These are phyloP conservation scores for Eilema depressum DNA, from an alignment of 2,888 invertebrate genomes.

Conservation along the genomic window DNA sequence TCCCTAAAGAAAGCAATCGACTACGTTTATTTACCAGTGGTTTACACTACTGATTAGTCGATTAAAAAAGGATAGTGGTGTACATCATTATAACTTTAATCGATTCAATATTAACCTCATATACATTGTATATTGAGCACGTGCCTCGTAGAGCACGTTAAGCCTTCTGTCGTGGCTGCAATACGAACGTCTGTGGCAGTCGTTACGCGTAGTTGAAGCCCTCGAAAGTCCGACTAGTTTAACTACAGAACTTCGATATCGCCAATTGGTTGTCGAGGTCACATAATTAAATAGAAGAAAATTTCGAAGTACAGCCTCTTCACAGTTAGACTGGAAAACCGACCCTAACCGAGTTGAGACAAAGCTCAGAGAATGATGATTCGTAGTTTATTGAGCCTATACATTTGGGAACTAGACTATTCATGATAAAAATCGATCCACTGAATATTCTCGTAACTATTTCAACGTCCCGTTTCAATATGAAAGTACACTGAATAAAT, in stretches of 20 bases:
- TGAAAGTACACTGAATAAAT: slow-evolving; percentile 48
- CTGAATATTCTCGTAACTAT: slow-evolving; percentile 28
- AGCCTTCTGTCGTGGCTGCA: too few relatives aligned
- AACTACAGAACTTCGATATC: too few relatives aligned
- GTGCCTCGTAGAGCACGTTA: too few relatives aligned
- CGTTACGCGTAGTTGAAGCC: too few relatives aligned
- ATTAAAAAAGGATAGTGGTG: neutral
- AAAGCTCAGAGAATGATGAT: too few relatives aligned
- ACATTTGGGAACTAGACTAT: slow-evolving; percentile 32
- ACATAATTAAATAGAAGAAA: too few relatives aligned
- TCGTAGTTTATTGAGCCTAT: slow-evolving; percentile 1
- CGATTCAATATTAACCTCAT: neutral
- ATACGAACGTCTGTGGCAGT: too few relatives aligned
- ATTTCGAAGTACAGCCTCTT: too few relatives aligned
- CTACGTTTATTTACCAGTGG: slow-evolving; percentile 49
- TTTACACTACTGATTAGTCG: slow-evolving; percentile 55
- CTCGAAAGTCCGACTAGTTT: too few relatives aligned
- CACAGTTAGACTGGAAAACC: too few relatives aligned
- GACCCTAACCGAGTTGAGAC: too few relatives aligned
- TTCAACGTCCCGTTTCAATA: slow-evolving; percentile 31
- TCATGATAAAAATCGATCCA: slow-evolving; percentile 24
- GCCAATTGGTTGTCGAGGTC: too few relatives aligned
- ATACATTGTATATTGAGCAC: slow-evolving; percentile 13
- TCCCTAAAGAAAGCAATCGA: slow-evolving; percentile 56
- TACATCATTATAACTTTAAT: neutral